Percentiles rank a stretch among this genome's conserved stretches.
phyloP scores from a whole-genome alignment of 2,888 invertebrate genomes.

The Acleris holmiana region DNA sequence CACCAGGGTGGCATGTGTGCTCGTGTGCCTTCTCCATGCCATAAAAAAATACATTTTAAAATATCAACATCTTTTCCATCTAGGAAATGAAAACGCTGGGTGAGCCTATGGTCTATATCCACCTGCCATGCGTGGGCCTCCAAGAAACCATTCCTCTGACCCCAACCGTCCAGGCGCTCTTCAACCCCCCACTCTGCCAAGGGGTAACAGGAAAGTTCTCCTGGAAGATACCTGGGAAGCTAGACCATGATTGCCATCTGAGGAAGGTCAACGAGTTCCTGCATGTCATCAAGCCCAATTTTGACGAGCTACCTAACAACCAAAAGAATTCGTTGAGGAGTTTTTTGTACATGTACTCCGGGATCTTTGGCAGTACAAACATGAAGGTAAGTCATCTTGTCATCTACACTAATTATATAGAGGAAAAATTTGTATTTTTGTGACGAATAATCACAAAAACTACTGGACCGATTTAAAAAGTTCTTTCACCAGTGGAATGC shows the following conservation, averaged over 20 bases:
- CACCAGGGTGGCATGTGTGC: no score
- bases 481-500: no score
- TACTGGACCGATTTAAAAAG: no score
- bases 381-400: constrained; percentile 49
- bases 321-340: constrained; percentile 73
- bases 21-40: no score
- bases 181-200: constrained; percentile 61
- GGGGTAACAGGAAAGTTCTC: constrained; percentile 67
- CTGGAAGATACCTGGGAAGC: constrained; percentile 71
- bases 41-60: constrained; percentile 1
- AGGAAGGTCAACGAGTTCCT: constrained; percentile 72
- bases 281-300: constrained; percentile 60
- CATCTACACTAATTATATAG: no score
- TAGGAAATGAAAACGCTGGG: constrained; percentile 62
- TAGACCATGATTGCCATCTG: constrained; percentile 76
- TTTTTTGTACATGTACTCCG: constrained; percentile 71
- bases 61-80: neutral
- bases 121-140: constrained; percentile 70
- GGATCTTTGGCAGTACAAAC: constrained; percentile 66
- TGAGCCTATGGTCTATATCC: constrained; percentile 63
- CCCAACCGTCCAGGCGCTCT: constrained; percentile 61
- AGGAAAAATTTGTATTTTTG: no score
- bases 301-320: constrained; percentile 60
- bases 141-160: constrained; percentile 63
- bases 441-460: no score